Evolutionary conservation across 2,113 vertebrate genomes (phyloP).

Genomic region (Oncorhynchus mykiss): DNA sequence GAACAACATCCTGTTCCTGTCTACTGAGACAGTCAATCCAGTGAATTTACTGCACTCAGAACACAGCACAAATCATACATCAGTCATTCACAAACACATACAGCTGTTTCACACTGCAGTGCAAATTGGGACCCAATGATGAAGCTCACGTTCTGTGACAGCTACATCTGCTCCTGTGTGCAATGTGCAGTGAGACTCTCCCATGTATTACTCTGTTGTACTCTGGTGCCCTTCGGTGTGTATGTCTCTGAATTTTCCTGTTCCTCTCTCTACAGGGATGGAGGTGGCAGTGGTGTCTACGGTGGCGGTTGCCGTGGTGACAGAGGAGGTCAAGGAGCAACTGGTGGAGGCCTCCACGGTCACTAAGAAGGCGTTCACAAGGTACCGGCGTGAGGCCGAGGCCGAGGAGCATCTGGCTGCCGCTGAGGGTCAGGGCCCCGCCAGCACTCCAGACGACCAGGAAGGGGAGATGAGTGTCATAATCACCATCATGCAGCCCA

Average conservation of each 20-base stretch:
- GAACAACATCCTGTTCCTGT: not conserved
- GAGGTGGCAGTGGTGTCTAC: conserved; percentile 66
- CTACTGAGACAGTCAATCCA: not conserved
- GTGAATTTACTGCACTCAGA: not conserved
- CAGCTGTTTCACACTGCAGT: not conserved
- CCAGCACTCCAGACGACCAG: conserved; percentile 81
- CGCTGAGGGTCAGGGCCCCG: conserved; percentile 73
- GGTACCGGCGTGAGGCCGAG: conserved; percentile 87
- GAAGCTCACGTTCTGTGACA: not conserved
- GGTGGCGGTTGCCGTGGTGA: conserved; percentile 81
- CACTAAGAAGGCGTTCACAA: conserved; percentile 88
- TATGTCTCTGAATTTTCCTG: conserved; percentile 5
- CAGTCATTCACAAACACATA: not conserved
- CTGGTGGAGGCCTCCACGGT: conserved; percentile 86
- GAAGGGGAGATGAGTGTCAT: conserved; percentile 96
- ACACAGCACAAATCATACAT: not conserved
- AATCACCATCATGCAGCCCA: conserved; percentile 98
- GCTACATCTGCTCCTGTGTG: not conserved
- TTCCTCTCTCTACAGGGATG: conserved; percentile 71
- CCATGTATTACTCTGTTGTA: conserved; percentile 1
- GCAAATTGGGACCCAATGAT: not conserved
- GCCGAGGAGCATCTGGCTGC: conserved; percentile 86
- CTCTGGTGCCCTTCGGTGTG: no score
- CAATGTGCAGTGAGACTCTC: no score
- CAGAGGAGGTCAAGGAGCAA: conserved; percentile 92